These are phyloP conservation scores for Autographa pulchrina DNA, from an alignment of 2,888 invertebrate species.

Conservation along the genomic window DNA sequence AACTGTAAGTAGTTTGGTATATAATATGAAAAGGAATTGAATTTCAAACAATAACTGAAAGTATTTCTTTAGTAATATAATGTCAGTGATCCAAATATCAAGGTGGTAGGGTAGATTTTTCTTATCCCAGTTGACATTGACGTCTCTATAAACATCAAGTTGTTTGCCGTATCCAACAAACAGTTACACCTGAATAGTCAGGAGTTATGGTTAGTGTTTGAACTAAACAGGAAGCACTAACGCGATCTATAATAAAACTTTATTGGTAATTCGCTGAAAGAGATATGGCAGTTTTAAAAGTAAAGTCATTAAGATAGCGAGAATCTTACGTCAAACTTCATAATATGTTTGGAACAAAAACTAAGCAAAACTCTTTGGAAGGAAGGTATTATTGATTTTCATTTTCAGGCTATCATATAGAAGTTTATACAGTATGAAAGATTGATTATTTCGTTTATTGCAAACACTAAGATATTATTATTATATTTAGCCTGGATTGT, in stretches of 20 bases:
- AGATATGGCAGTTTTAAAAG: not conserved
- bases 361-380: not conserved
- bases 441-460: too few relatives aligned
- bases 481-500: too few relatives aligned
- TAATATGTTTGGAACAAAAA: not conserved
- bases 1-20: too few relatives aligned
- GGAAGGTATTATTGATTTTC: not conserved
- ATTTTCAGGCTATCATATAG: not conserved
- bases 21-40: too few relatives aligned
- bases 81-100: not conserved
- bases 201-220: slow-evolving; percentile 28
- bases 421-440: too few relatives aligned
- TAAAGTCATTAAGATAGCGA: not conserved
- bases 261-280: not conserved
- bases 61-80: too few relatives aligned
- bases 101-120: not conserved
- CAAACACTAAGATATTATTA: too few relatives aligned
- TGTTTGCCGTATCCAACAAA: slow-evolving; percentile 29
- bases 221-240: slow-evolving; percentile 14
- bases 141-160: slow-evolving; percentile 25
- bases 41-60: too few relatives aligned
- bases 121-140: not conserved
- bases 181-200: slow-evolving; percentile 32
- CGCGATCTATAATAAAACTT: slow-evolving; percentile 12
- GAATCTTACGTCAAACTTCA: not conserved